Evolutionary conservation across 2,113 vertebrate genomes (phyloP), one percentile per base, ranked within the genome.

Genomic region (Anarrhichthys ocellatus): DNA sequence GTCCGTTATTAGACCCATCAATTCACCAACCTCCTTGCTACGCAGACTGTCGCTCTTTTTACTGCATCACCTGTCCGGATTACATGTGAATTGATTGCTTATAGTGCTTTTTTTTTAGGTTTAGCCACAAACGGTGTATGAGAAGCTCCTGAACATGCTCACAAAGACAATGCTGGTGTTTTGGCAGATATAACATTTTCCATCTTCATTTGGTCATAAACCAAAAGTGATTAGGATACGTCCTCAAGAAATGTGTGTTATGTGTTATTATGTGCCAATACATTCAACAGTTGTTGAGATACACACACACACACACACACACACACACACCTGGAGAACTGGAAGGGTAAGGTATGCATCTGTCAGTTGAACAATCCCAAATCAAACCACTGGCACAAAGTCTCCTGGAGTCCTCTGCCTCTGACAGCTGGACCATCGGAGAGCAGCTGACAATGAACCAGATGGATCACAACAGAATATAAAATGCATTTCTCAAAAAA

Each of bases 321-420:
- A 36, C 61, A 61, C 62, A 64, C 76, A 36, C 66, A 95, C 95
- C 94, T 88, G 92, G 89, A 73, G 87, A 73, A 66, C 76, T 92
- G 73, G 91, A 94, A 15, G 94, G 93, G 78, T 94, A 96, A 20
- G 94, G 85, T 69, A 98, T 95, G 86, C 97, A 99, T 92, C 96
- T 95, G 90, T 97, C 97, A 79, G 93, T 93, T 70, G 92, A 95
- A 88, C 94, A 97, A 66, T 99, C 97, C 98, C 97, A 99, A 67
- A 96, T 94, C 92, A 96, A 95, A 27, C 97, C 97, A 54, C 73
- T 94, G 54, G 93, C 91, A 83, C 95, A 96, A 6, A 95, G 94
- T 68, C 90, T 92, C 54, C 88, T 88, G 68, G 92, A 88, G 68
- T 91, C 90, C 24, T 92, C 86, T 14, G 90, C 73, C n/a, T 87